Evolutionary conservation across 2,888 invertebrate genomes (phyloP).

Genomic region (Erebia palarica): DNA sequence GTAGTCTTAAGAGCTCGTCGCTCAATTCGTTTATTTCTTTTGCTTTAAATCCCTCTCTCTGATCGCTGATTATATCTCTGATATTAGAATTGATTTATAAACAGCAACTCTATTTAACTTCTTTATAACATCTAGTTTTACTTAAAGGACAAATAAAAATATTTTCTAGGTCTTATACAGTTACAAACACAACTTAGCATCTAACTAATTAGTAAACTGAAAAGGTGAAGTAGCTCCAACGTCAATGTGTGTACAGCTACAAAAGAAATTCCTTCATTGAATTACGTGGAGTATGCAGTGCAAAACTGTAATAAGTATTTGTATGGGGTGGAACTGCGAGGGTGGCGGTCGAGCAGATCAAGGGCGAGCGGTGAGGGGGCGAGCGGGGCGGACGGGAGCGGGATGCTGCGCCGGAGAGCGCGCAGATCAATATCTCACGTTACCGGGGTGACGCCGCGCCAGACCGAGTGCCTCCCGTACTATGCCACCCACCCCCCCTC

Average conservation of each 20-base stretch:
- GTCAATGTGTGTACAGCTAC: conserved; percentile 49
- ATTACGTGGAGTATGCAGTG: conserved; percentile 77
- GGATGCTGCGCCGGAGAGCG: conserved; percentile 60
- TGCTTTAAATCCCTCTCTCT: neutral
- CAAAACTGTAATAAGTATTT: conserved; percentile 78
- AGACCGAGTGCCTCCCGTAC: conserved; percentile 83
- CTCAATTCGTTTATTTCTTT: neutral
- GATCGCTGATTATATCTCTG: neutral
- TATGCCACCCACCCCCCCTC: conserved; percentile 61
- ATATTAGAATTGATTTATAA: neutral
- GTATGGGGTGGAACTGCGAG: conserved; percentile 56
- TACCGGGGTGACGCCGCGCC: conserved; percentile 84
- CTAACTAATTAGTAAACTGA: conserved; percentile 34
- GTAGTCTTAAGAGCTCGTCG: neutral
- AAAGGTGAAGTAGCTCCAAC: conserved; percentile 34
- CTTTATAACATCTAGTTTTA: neutral
- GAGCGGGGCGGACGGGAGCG: conserved; percentile 53
- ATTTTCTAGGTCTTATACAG: conserved; percentile 3
- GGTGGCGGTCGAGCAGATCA: conserved; percentile 60
- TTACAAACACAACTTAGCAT: conserved; percentile 15
- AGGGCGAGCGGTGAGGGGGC: conserved; percentile 63
- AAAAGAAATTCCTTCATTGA: conserved; percentile 75
- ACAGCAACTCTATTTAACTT: neutral
- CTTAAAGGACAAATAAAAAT: conserved; percentile 5
- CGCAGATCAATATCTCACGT: conserved; percentile 81